Base-by-base conservation (phyloP, 2,113 vertebrate genomes). In the Cromileptes altivelis region DNA sequence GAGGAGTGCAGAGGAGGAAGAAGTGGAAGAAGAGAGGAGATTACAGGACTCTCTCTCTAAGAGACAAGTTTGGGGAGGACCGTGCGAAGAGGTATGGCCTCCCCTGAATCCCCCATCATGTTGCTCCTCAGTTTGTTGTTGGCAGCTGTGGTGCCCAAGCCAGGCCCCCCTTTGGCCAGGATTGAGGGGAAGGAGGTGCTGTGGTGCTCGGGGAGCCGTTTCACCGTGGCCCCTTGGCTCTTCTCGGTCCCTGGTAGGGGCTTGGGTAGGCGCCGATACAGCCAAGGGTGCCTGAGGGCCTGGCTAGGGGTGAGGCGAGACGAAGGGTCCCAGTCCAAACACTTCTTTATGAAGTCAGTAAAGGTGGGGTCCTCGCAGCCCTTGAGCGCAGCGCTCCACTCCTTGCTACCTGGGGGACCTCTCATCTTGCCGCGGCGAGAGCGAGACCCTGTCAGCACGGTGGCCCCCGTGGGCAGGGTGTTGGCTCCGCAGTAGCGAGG, bases 21-120 rank as follows among this genome's bases (percentile, higher is more conserved):
- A 60, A 70, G 80, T 61, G 86, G 84, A 56, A 63, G 56, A 19
- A 75, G 70, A 70, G 84, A 91, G 88, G 89, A 89, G 81, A 61
- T 74, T 2, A 56, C 45, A 72, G 63, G 55, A 3, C 86, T 86
- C 64, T 75, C 56, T 61, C 75, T 89, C 94, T 97, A 99, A 82
- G 97, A 97, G 92, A 98, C 98, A 67, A 99, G 96, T 91, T 99
- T 99, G 55, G 98, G 98, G 56, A 99, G 95, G 87, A 99, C 97
- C 60, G 97, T 97, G 70, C 98, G 97, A 81, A 99, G 95, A 78
- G 98, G 96, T 93, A 98, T 96, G 90, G 83, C 89, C 78, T 97
- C 95, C 25, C 80, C 95, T 80, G 96, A 81, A 56, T 99, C 97
- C 1, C 96, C 91, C 40, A 97, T 94, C 92, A 98, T 92, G 81